Conservation (phyloP, 2,888 invertebrate genomes). For the Adelphocoris suturalis region DNA sequence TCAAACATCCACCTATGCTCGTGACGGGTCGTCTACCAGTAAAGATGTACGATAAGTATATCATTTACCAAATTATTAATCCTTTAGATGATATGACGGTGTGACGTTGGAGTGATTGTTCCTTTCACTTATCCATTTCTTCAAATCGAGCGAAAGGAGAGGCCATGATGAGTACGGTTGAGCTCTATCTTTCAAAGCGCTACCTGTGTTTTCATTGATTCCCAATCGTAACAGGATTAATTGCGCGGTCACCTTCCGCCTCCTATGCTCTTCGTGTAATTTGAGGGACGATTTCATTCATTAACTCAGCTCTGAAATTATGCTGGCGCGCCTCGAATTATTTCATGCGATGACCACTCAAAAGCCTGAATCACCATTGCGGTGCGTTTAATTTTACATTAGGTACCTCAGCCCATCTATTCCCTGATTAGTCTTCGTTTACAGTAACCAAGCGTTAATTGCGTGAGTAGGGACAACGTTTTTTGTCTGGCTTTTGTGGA, state of each 20-base stretch:
- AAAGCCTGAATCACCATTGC: neutral
- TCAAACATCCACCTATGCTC: no score
- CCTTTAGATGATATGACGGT: no score
- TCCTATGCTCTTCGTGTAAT: neutral
- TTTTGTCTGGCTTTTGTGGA: no score
- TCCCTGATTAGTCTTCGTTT: neutral
- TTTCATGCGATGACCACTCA: neutral
- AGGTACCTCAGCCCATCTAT: neutral
- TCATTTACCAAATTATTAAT: no score
- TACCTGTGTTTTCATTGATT: slow-evolving; percentile 4
- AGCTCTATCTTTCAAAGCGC: no score
- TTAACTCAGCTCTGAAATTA: slow-evolving; percentile 35
- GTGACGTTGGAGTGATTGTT: no score
- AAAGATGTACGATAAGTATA: no score
- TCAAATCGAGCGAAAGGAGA: no score
- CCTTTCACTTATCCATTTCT: no score
- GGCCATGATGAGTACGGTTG: no score
- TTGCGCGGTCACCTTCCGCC: neutral
- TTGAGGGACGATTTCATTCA: slow-evolving; percentile 32
- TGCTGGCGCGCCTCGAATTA: neutral
- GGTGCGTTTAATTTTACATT: neutral
- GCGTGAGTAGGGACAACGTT: no score
- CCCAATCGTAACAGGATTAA: neutral
- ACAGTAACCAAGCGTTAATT: neutral
- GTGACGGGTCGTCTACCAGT: no score